Evolutionary conservation across 2,113 vertebrate genomes (phyloP).

Genomic region (human (Homo sapiens)): GRCh38 chr3:139794501-139795000

Average conservation of each 20-base stretch:
- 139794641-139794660: background rate
- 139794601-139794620: background rate
- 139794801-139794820: background rate
- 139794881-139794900: background rate
- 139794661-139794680: background rate
- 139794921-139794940: background rate
- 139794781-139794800: background rate
- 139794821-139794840: background rate
- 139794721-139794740: rapidly evolving
- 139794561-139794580: background rate
- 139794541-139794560: background rate
- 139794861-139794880: background rate
- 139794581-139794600: background rate
- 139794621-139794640: rapidly evolving
- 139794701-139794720: no score
- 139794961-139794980: background rate
- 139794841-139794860: background rate
- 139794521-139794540: background rate
- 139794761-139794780: background rate
- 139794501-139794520: background rate
- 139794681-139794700: background rate
- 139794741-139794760: background rate
- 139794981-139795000: background rate
- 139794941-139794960: background rate
- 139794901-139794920: background rate